phyloP scores from a whole-genome alignment of 2,113 vertebrate genomes.

The Amblyornis subalaris region DNA sequence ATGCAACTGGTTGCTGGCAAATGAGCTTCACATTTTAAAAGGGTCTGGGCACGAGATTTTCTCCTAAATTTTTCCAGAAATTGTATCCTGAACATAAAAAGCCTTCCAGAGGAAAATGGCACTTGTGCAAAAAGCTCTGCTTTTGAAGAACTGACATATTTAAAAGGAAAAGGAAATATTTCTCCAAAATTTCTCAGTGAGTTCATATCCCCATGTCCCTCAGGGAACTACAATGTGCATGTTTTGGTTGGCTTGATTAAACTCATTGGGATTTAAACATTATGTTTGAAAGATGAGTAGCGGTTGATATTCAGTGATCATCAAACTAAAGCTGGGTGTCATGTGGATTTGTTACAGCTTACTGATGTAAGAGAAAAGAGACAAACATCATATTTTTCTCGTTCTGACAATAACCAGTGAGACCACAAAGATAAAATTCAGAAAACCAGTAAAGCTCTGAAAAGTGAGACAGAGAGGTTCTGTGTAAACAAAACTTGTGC shows the following conservation, averaged over 20 bases:
- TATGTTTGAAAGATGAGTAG: background rate
- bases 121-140: background rate
- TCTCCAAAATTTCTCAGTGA: background rate
- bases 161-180: background rate
- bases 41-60: background rate
- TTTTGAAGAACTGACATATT: background rate
- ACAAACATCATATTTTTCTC: background rate
- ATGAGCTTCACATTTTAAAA: background rate
- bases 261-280: background rate
- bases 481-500: background rate
- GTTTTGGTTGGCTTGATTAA: background rate
- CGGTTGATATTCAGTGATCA: background rate
- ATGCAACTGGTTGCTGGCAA: background rate
- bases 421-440: background rate
- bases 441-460: background rate
- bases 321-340: background rate
- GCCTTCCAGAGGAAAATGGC: background rate
- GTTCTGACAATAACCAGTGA: background rate
- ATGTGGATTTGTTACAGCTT: background rate
- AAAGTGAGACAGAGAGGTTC: background rate
- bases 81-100: background rate
- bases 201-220: background rate
- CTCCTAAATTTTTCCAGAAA: background rate
- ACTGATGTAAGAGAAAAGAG: background rate
- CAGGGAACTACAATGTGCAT: background rate